Conservation (phyloP, 2,113 vertebrate species). For the Vombatus ursinus region DNA sequence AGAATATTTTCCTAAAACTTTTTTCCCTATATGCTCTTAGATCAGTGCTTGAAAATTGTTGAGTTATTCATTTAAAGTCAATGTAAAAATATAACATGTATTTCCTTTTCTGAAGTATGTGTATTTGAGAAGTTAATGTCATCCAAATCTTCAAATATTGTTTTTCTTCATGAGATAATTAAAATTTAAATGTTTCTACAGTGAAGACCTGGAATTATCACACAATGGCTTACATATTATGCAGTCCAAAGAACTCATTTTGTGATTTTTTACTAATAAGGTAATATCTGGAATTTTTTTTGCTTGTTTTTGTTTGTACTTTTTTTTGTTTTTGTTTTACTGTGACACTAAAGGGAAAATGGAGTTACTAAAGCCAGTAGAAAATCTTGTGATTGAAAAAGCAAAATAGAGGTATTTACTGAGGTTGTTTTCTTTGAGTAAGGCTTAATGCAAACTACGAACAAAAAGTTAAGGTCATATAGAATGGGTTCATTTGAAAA, state of each 20-base stretch:
- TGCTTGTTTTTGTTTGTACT: background rate
- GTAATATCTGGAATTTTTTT: constrained; percentile 61
- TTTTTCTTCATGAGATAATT: constrained; percentile 64
- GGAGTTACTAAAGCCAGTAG: constrained; percentile 60
- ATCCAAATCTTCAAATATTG: constrained; percentile 56
- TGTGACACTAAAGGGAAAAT: constrained; percentile 51
- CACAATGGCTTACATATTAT: constrained; percentile 59
- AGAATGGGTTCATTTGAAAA: constrained; percentile 34
- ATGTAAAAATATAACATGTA: constrained; percentile 56
- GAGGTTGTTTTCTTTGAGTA: background rate
- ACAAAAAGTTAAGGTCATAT: background rate
- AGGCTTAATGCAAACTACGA: background rate
- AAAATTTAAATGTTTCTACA: constrained; percentile 61
- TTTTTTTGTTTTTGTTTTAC: constrained; percentile 18
- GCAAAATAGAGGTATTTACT: constrained; percentile 48
- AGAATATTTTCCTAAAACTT: constrained; percentile 1
- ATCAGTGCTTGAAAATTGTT: constrained; percentile 70
- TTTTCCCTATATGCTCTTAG: constrained; percentile 57
- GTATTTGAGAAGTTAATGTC: constrained; percentile 64
- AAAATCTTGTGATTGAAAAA: constrained; percentile 70
- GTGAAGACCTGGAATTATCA: constrained; percentile 51
- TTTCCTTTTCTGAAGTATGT: constrained; percentile 58
- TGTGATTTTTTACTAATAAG: constrained; percentile 56
- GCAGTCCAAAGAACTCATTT: constrained; percentile 59
- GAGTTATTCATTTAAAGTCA: constrained; percentile 77